Conservation (phyloP, 2,113 vertebrate species). For the Trachemys scripta region DNA sequence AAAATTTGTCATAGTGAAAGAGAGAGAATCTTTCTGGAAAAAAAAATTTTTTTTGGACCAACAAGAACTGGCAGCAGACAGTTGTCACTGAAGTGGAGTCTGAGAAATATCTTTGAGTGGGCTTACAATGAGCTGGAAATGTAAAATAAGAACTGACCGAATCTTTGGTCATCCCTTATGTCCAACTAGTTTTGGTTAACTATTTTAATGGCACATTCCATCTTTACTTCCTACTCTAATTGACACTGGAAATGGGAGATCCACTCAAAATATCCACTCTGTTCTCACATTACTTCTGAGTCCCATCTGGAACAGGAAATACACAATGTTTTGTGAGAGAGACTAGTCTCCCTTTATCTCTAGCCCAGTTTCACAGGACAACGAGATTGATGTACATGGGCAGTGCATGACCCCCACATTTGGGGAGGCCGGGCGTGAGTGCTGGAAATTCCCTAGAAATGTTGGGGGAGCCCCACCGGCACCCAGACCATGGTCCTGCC, state of each 20-base stretch:
- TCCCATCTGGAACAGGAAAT: background rate
- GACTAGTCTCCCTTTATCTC: background rate
- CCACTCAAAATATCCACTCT: background rate
- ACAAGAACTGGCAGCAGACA: background rate
- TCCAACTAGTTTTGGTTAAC: background rate
- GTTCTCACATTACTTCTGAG: background rate
- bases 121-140: background rate
- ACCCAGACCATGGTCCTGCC: too few species aligned
- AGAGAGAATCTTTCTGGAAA: background rate
- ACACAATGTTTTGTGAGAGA: background rate
- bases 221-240: background rate
- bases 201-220: background rate
- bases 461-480: too few species aligned
- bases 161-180: background rate
- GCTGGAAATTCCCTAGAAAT: too few species aligned
- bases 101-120: fast-evolving
- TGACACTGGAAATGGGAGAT: background rate
- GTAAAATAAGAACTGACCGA: background rate
- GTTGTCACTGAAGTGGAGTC: background rate
- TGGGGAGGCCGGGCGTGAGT: too few species aligned
- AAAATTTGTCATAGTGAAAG: background rate
- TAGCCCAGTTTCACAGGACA: background rate
- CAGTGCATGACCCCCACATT: too few species aligned
- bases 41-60: background rate
- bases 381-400: background rate